These are phyloP conservation scores for Hephaestus fuliginosus DNA, from an alignment of 2,797 vertebrate species.

Conservation along the genomic window DNA sequence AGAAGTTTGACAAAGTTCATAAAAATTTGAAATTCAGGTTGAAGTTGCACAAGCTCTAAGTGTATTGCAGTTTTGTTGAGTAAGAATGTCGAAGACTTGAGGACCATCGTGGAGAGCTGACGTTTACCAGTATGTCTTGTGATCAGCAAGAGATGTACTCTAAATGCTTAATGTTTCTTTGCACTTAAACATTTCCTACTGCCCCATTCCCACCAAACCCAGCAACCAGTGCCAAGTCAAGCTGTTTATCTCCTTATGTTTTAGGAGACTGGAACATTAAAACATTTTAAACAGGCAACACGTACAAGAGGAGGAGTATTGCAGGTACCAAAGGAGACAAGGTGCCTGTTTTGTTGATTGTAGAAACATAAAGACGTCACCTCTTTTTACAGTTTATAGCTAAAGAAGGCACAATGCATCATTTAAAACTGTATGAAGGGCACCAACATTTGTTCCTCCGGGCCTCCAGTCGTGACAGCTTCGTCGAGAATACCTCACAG, in stretches of 20 bases:
- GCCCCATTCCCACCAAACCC: constrained; percentile 32
- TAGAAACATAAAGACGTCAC: constrained; percentile 59
- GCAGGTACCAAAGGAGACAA: constrained; percentile 43
- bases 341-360: constrained; percentile 70
- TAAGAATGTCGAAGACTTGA: constrained; percentile 71
- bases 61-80: constrained; percentile 52
- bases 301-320: constrained; percentile 41
- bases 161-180: constrained; percentile 78
- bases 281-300: constrained; percentile 30
- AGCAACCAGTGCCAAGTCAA: constrained; percentile 43
- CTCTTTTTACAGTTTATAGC: constrained; percentile 50
- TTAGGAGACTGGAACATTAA: constrained; percentile 18
- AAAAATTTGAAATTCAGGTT: constrained; percentile 49
- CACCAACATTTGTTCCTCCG: constrained; percentile 37
- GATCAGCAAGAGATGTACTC: constrained; percentile 70
- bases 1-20: constrained; percentile 39
- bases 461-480: constrained; percentile 54
- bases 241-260: constrained; percentile 33
- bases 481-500: constrained; percentile 55
- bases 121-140: constrained; percentile 71
- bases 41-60: constrained; percentile 66
- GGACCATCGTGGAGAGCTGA: constrained; percentile 52
- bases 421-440: constrained; percentile 57
- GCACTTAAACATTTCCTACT: constrained; percentile 76
- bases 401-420: constrained; percentile 38